Evolutionary conservation across 1,140 invertebrate genomes (phyloP).

Genomic region (Pseudomyrmex pallidus): DNA sequence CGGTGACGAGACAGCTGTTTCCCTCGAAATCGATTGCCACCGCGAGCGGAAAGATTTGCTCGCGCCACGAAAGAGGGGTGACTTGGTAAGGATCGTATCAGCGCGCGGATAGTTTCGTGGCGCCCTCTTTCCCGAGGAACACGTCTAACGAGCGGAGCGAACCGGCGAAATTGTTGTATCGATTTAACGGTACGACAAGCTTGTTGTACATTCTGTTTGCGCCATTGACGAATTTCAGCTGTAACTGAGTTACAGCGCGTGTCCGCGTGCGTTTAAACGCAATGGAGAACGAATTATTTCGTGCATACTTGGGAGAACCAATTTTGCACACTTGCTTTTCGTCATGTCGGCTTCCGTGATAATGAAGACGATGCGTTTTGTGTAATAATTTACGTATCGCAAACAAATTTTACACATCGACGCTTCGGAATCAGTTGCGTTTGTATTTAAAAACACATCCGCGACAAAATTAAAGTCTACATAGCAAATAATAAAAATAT

Average conservation of each 20-base stretch:
- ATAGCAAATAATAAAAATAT: constrained; percentile 8
- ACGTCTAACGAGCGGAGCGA: constrained; percentile 65
- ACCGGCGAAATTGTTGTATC: constrained; percentile 62
- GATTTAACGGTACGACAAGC: constrained; percentile 59
- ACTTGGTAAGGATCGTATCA: constrained; percentile 20
- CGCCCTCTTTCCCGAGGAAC: constrained; percentile 69
- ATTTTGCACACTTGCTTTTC: constrained; percentile 27
- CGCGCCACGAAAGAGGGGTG: constrained; percentile 7
- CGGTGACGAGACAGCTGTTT: constrained; percentile 38
- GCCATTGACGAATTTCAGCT: constrained; percentile 52
- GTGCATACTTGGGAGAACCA: constrained; percentile 13
- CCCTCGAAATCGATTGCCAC: constrained; percentile 1
- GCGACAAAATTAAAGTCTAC: not conserved
- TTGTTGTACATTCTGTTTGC: constrained; percentile 61
- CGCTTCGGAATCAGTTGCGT: constrained; percentile 21
- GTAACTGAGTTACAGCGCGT: constrained; percentile 43
- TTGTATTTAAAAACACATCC: not conserved
- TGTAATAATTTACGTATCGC: not conserved
- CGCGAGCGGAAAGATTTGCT: constrained; percentile 9
- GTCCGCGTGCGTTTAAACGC: constrained; percentile 20
- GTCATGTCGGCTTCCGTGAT: not conserved
- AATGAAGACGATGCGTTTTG: not conserved
- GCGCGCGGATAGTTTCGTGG: constrained; percentile 65
- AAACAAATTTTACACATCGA: not conserved
- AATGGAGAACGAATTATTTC: constrained; percentile 18